phyloP scores from a whole-genome alignment of 1,140 invertebrate species.

The Drosophila bocki region DNA sequence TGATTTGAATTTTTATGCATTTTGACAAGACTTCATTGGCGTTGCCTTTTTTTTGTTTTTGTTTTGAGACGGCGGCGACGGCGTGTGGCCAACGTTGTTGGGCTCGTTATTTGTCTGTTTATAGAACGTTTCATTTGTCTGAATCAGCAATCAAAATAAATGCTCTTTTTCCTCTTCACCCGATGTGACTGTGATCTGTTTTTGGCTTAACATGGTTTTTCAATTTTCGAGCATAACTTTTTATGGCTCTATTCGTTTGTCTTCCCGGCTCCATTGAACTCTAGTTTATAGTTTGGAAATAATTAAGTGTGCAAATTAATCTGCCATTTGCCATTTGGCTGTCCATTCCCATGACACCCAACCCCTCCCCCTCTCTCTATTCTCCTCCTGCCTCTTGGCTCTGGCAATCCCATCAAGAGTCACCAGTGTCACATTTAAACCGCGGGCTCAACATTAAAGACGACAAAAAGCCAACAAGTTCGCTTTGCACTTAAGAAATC shows the following conservation, averaged over 20 bases:
- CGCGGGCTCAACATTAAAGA: slow-evolving; percentile 79
- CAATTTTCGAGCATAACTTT: slow-evolving; percentile 78
- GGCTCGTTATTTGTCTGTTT: slow-evolving; percentile 62
- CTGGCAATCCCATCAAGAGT: slow-evolving; percentile 73
- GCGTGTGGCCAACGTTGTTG: slow-evolving; percentile 62
- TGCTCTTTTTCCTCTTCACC: slow-evolving; percentile 19
- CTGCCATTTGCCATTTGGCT: slow-evolving; percentile 46
- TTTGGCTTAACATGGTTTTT: slow-evolving; percentile 70
- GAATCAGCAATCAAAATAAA: slow-evolving; percentile 75
- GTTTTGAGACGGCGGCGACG: slow-evolving; percentile 13
- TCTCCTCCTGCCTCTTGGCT: neutral
- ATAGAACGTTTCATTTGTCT: slow-evolving; percentile 78
- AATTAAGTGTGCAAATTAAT: slow-evolving; percentile 65
- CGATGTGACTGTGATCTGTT: slow-evolving; percentile 48
- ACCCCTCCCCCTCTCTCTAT: neutral
- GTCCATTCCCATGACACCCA: slow-evolving; percentile 57
- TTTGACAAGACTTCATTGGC: slow-evolving; percentile 63
- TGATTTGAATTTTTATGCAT: slow-evolving; percentile 82
- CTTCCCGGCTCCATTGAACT: slow-evolving; percentile 18
- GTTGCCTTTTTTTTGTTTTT: slow-evolving; percentile 27
- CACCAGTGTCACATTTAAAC: slow-evolving; percentile 81
- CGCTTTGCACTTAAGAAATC: slow-evolving; percentile 84
- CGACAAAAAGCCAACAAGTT: slow-evolving; percentile 84
- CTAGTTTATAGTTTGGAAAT: slow-evolving; percentile 47
- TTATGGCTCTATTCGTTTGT: slow-evolving; percentile 74